Conservation (phyloP, 2,888 invertebrate species). For the Merodon equestris region DNA sequence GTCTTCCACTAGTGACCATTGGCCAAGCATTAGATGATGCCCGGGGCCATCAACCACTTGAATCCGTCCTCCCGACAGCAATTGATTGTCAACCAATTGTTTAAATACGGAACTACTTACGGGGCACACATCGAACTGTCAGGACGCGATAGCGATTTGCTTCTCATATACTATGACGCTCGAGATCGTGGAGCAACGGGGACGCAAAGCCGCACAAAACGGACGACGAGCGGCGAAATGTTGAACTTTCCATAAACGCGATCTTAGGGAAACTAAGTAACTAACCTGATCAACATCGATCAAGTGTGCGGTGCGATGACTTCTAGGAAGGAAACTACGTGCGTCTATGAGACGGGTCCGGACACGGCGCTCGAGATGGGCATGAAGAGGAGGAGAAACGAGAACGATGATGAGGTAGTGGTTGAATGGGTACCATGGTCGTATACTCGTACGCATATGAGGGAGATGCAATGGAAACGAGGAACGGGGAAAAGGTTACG, state of each 20-base stretch:
- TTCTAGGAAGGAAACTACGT: constrained; percentile 40
- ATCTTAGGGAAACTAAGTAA: constrained; percentile 77
- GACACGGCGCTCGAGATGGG: no score
- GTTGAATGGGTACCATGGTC: no score
- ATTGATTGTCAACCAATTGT: constrained; percentile 50
- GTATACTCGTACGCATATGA: constrained; percentile 30
- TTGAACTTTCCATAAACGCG: constrained; percentile 76
- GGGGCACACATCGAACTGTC: no score
- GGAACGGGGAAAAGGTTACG: constrained; percentile 10
- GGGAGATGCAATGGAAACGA: constrained; percentile 15
- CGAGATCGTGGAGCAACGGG: no score
- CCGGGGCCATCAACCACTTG: background rate
- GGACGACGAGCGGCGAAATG: constrained; percentile 12
- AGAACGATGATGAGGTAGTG: no score
- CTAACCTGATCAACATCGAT: constrained; percentile 77
- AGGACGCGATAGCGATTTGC: constrained; percentile 45
- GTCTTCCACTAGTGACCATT: no score
- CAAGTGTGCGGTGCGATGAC: constrained; percentile 72
- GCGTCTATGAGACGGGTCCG: no score
- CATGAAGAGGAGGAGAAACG: no score
- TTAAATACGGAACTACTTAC: background rate
- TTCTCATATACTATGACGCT: constrained; percentile 16
- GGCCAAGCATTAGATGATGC: no score
- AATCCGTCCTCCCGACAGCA: constrained; percentile 21
- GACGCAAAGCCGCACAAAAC: constrained; percentile 6